These are phyloP conservation scores for Trididemnum nubilum DNA, from an alignment of 23 tunicate species.

Conservation along the genomic window DNA sequence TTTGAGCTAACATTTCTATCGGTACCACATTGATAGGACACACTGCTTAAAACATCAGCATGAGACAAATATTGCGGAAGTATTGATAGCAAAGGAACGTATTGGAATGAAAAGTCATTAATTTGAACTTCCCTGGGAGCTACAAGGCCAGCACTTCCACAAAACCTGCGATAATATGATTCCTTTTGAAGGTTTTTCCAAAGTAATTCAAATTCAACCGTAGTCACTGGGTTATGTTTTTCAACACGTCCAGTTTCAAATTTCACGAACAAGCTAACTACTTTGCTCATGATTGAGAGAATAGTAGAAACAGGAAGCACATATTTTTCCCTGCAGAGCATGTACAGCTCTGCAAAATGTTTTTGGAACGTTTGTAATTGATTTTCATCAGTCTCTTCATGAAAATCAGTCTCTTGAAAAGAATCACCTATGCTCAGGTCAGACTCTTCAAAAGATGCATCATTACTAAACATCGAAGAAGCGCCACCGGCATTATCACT, in stretches of 20 bases:
- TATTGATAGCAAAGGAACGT: not conserved
- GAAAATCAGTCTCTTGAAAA: not conserved
- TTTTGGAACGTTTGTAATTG: not conserved
- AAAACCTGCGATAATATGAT: conserved; percentile 1
- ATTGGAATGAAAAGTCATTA: not conserved
- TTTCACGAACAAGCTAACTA: not conserved
- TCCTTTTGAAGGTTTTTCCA: conserved; percentile 3
- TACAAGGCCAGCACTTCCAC: not conserved
- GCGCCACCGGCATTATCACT: not conserved
- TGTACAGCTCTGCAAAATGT: not conserved
- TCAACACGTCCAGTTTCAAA: not conserved
- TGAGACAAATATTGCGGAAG: conserved; percentile 8
- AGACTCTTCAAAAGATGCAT: not conserved
- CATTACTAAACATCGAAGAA: not conserved
- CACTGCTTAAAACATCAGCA: conserved; percentile 7
- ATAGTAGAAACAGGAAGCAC: not conserved
- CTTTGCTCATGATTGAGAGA: not conserved
- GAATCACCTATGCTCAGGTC: too few species aligned
- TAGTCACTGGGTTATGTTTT: not conserved
- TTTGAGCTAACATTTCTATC: not conserved
- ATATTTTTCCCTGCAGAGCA: not conserved
- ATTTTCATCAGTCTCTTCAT: not conserved
- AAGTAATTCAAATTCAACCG: conserved; percentile 5
- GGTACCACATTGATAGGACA: not conserved
- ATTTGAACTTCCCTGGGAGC: not conserved